These are phyloP conservation scores for Harpalus rufipes DNA, from an alignment of 2,888 invertebrate genomes.

Conservation along the genomic window DNA sequence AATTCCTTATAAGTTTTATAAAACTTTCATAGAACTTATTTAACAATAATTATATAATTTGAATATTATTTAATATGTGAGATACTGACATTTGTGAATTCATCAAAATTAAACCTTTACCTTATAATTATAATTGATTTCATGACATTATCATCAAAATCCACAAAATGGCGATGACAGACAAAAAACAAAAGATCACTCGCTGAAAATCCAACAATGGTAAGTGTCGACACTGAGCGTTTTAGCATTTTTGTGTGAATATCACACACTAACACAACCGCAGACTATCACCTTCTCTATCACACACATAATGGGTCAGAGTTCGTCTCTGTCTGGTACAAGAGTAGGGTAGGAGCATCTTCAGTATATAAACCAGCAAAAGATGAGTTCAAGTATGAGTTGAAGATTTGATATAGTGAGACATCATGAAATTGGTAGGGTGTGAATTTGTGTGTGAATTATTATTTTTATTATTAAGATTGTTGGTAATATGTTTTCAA, in stretches of 20 bases:
- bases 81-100: background rate
- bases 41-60: background rate
- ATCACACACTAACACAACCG: constrained; percentile 43
- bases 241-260: constrained; percentile 62
- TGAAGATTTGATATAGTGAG: constrained; percentile 29
- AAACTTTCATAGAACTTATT: background rate
- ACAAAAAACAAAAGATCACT: constrained; percentile 47
- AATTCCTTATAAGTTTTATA: no score
- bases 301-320: constrained; percentile 13
- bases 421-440: constrained; percentile 69
- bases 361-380: constrained; percentile 68
- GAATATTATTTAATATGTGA: constrained; percentile 11
- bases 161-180: constrained; percentile 36
- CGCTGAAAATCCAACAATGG: constrained; percentile 61
- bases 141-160: constrained; percentile 28
- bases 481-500: no score
- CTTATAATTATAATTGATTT: constrained; percentile 16
- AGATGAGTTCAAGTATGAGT: constrained; percentile 52
- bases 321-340: constrained; percentile 52
- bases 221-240: constrained; percentile 61
- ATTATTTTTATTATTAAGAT: no score
- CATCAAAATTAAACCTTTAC: constrained; percentile 11
- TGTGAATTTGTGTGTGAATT: constrained; percentile 9
- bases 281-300: constrained; percentile 39
- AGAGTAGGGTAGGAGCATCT: constrained; percentile 68